Evolutionary conservation across 2,113 vertebrate genomes (phyloP).

Genomic region (Muscicapa adusta): DNA sequence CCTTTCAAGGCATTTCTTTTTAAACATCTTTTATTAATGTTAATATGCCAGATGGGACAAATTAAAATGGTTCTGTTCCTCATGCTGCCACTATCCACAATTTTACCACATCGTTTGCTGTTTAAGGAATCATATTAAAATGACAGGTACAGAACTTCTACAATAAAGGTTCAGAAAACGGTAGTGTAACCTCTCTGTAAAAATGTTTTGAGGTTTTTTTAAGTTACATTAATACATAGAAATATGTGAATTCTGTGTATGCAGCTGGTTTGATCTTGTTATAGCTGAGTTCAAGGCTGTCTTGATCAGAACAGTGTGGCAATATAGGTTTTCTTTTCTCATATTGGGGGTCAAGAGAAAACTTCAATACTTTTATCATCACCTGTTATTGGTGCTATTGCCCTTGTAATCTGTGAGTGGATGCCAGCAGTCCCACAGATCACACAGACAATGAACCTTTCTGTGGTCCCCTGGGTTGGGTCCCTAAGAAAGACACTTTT

Average conservation of each 20-base stretch:
- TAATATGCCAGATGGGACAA: constrained; percentile 83
- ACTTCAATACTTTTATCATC: neutral
- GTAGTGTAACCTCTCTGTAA: constrained; percentile 18
- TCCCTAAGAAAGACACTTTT: neutral
- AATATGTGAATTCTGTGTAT: neutral
- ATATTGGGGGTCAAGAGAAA: neutral
- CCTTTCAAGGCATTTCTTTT: constrained; percentile 76
- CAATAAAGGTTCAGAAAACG: constrained; percentile 66
- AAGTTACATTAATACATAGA: neutral
- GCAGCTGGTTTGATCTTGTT: neutral
- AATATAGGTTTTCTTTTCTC: neutral
- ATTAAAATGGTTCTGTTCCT: constrained; percentile 80
- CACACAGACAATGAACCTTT: neutral
- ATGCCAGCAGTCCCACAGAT: rapidly evolving
- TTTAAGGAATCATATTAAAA: constrained; percentile 75
- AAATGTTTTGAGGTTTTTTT: neutral
- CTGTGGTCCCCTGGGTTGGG: rapidly evolving
- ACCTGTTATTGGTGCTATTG: neutral
- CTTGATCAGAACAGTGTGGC: neutral
- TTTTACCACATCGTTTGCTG: constrained; percentile 78
- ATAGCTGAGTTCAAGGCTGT: neutral
- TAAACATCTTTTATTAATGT: constrained; percentile 82
- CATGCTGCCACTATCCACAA: constrained; percentile 76
- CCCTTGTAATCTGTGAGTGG: neutral
- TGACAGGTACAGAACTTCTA: constrained; percentile 64